A percentile compares a stretch with the other conserved stretches of the same genome.
Conservation (phyloP, 2,888 invertebrate genomes). For the Argyresthia goedartella region DNA sequence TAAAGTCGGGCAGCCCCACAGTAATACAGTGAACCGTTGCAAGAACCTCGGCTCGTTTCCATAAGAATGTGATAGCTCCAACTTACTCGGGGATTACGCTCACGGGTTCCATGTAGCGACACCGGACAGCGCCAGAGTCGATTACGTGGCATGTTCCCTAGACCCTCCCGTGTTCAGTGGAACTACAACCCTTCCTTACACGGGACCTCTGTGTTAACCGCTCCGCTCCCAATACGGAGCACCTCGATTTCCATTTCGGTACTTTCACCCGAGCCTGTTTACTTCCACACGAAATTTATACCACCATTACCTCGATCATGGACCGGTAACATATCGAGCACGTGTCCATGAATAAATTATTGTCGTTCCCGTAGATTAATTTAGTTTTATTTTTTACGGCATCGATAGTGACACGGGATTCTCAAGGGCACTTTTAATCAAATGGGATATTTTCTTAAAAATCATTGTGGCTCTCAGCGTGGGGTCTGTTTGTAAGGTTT, state of each 20-base stretch:
- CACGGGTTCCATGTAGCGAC: not conserved
- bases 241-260: not conserved
- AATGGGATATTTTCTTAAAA: conserved; percentile 15
- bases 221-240: not conserved
- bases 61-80: no score
- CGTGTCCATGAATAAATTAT: conserved; percentile 33
- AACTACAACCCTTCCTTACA: conserved; percentile 3
- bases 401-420: conserved; percentile 6
- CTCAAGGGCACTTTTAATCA: not conserved
- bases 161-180: not conserved
- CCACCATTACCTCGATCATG: conserved; percentile 25
- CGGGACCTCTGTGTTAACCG: not conserved
- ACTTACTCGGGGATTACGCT: not conserved
- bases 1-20: not conserved
- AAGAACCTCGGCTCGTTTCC: no score
- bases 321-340: conserved; percentile 25
- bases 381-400: not conserved
- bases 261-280: conserved; percentile 7
- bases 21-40: not conserved
- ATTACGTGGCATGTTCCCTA: not conserved
- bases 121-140: not conserved
- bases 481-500: conserved; percentile 24
- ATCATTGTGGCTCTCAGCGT: conserved; percentile 22
- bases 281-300: conserved; percentile 8
- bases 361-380: not conserved